Conservation (phyloP, 23 tunicate species). For the Halocynthia aurantium region DNA sequence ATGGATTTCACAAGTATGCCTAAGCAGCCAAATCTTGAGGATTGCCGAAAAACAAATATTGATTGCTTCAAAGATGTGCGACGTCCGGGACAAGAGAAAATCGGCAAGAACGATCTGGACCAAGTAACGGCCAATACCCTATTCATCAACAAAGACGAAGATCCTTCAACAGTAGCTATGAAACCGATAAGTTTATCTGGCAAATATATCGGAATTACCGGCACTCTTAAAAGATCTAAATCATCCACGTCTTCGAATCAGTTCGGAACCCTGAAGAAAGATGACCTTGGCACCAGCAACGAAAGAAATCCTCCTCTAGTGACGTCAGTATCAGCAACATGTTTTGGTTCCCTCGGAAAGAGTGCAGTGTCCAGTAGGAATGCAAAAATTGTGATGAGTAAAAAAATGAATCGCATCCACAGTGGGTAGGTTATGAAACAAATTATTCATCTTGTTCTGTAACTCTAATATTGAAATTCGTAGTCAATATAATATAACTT, state of each 20-base stretch:
- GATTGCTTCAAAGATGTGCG: too few relatives aligned
- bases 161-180: slow-evolving; percentile 8
- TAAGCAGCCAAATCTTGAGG: too few relatives aligned
- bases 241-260: neutral
- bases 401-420: too few relatives aligned
- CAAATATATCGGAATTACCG: slow-evolving; percentile 55
- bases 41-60: too few relatives aligned
- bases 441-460: too few relatives aligned
- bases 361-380: neutral
- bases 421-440: too few relatives aligned
- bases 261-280: neutral
- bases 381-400: too few relatives aligned
- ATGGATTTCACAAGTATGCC: too few relatives aligned
- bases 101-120: slow-evolving; percentile 24
- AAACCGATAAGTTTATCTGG: slow-evolving; percentile 47
- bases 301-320: neutral
- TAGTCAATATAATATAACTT: too few relatives aligned
- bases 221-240: slow-evolving; percentile 14
- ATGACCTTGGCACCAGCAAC: neutral
- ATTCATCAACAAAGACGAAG: slow-evolving; percentile 32
- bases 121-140: slow-evolving; percentile 35
- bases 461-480: too few relatives aligned
- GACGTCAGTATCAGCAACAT: slow-evolving; percentile 26
- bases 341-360: slow-evolving; percentile 7
- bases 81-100: too few relatives aligned